phyloP scores from a whole-genome alignment of 1,140 invertebrate species.

The silkworm (Bombyx mori) region DNA sequence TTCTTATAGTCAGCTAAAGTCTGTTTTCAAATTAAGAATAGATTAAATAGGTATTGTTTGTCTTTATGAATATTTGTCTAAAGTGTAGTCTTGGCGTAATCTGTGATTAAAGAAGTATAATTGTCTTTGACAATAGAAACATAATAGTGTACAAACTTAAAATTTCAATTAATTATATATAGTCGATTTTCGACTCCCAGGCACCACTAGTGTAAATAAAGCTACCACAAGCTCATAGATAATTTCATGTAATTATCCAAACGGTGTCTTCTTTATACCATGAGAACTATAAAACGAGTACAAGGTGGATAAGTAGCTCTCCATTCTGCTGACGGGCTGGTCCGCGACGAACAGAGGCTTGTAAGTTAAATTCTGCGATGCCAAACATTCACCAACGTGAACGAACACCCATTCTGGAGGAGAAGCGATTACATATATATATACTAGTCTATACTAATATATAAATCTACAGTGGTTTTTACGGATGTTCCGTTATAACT shows the following conservation, averaged over 20 bases:
- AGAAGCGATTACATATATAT: not conserved
- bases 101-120: too few relatives aligned
- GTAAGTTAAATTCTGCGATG: not conserved
- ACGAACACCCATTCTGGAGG: constrained; percentile 19
- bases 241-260: not conserved
- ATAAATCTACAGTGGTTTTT: too few relatives aligned
- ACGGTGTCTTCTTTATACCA: not conserved
- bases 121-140: too few relatives aligned
- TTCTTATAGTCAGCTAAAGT: too few relatives aligned
- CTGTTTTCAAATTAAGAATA: too few relatives aligned
- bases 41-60: too few relatives aligned
- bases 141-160: too few relatives aligned
- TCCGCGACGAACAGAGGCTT: not conserved
- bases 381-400: constrained; percentile 11
- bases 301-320: constrained; percentile 1
- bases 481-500: too few relatives aligned
- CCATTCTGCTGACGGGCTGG: not conserved
- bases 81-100: too few relatives aligned
- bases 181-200: not conserved
- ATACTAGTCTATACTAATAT: not conserved
- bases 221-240: not conserved
- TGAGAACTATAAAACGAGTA: not conserved
- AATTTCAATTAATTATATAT: not conserved
- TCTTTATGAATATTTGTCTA: too few relatives aligned
- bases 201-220: not conserved